Base-by-base conservation (phyloP, 2,888 invertebrate genomes). In the Hypsopygia costalis region DNA sequence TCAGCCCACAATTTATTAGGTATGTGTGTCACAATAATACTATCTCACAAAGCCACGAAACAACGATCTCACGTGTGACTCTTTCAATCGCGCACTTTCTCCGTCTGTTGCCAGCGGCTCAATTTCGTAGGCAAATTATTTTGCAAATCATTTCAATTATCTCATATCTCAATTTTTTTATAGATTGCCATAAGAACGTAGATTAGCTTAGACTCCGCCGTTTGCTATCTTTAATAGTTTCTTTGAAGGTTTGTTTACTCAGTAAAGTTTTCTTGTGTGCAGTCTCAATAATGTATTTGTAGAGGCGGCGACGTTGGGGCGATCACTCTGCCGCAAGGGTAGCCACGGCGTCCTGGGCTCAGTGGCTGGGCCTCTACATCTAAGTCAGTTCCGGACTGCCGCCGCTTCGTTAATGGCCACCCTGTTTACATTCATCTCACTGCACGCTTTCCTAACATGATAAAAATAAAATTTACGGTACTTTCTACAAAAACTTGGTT, bases 11-110 rank as follows among this genome's bases (percentile, higher is more conserved):
- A 16, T 3, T 43, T 35, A 37, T 37, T 48, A 56, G 43, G 51
- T 58, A 66, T 60, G 54, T 62, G 47, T 60, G 59, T 55, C 62
- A 60, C 56, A 36, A 35, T 52, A 51, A 54, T 58, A 58, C 47
- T 35, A 36, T 28, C 40, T 34, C 40, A 37, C 37, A 40, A 36
- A 31, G 34, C 11, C 11, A 31, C 35, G 60, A 63, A 50, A 49
- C 55, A 47, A 49, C 51, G 45, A 44, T 52, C 58, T 64, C 62
- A 62, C 64, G 60, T 68, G 62, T 61, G 55, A 53, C 61, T 60
- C 69, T 68, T 66, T 57, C 69, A 69, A 63, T 59, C 62, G 56
- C 61, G 54, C 51, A 75, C 77, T 77, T 77, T 76, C 77, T 71
- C 76, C 52, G 44, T 46, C 28, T 27, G 38, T 20, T 9, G 28